A percentile compares a stretch with the other conserved stretches of the same genome.
Conservation (phyloP, 2,113 vertebrate genomes). For the Cathartes aura region DNA sequence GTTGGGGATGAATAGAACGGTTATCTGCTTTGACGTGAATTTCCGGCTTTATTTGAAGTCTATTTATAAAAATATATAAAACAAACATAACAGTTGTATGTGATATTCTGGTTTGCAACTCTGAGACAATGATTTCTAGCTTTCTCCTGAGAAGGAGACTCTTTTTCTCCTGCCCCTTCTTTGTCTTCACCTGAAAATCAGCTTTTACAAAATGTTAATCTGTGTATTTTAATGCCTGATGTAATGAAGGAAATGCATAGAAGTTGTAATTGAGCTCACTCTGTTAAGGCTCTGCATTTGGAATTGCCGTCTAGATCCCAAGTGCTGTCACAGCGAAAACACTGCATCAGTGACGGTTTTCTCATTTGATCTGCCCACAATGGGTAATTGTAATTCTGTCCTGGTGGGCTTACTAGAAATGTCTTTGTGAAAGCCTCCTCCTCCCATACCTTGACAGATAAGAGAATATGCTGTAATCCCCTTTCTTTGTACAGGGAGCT, state of each 20-base stretch:
- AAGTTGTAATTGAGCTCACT: neutral
- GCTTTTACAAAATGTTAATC: neutral
- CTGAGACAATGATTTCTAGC: neutral
- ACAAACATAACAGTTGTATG: neutral
- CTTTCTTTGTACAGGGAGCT: neutral
- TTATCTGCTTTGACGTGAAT: neutral
- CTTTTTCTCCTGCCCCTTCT: neutral
- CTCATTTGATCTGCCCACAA: slow-evolving; percentile 23
- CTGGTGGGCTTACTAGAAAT: slow-evolving; percentile 18
- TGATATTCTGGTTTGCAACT: neutral
- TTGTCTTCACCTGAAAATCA: neutral
- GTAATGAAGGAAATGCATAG: neutral
- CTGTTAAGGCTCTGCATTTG: neutral
- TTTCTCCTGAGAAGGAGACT: neutral
- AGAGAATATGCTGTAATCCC: neutral
- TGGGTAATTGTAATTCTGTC: slow-evolving; percentile 33
- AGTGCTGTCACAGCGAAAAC: neutral
- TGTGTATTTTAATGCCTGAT: neutral
- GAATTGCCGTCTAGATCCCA: neutral
- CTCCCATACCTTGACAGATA: neutral
- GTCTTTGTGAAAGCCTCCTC: neutral
- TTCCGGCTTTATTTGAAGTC: neutral
- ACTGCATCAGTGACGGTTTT: neutral
- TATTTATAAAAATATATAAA: neutral
- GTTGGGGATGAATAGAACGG: neutral